Percentiles rank a stretch among this genome's conserved stretches.
Evolutionary conservation across 2,888 invertebrate genomes (phyloP).

Genomic region (Drosophila ezoana): DNA sequence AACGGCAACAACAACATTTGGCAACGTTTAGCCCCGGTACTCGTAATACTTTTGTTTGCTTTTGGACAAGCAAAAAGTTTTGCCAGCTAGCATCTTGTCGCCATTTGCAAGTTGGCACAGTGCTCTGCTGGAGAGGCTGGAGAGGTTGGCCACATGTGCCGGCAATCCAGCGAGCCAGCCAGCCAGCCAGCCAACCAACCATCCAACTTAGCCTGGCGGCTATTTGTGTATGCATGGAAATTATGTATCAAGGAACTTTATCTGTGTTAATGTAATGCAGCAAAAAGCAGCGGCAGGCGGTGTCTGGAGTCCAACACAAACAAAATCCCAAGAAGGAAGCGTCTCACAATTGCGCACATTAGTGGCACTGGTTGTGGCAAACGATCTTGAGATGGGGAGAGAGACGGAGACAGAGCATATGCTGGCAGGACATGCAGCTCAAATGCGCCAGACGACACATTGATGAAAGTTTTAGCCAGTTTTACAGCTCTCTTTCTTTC

Average conservation of each 20-base stretch:
- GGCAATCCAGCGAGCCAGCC: slow-evolving; percentile 20
- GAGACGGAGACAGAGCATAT: slow-evolving; percentile 11
- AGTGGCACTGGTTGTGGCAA: slow-evolving; percentile 54
- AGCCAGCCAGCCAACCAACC: slow-evolving; percentile 6
- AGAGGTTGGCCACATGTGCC: slow-evolving; percentile 57
- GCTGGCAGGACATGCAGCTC: slow-evolving; percentile 30
- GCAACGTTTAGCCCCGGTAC: slow-evolving; percentile 70
- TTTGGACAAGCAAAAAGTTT: slow-evolving; percentile 68
- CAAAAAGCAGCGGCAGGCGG: slow-evolving; percentile 57
- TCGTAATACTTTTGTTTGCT: slow-evolving; percentile 65
- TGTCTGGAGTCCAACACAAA: slow-evolving; percentile 58
- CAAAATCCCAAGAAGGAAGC: slow-evolving; percentile 47
- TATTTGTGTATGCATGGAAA: slow-evolving; percentile 72
- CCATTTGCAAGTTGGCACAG: slow-evolving; percentile 76
- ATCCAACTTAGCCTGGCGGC: slow-evolving; percentile 41
- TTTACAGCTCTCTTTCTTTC: slow-evolving; percentile 35
- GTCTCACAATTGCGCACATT: slow-evolving; percentile 73
- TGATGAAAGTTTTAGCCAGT: slow-evolving; percentile 65
- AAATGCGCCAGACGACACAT: slow-evolving; percentile 56
- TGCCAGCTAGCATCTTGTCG: slow-evolving; percentile 78
- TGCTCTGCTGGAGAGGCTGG: slow-evolving; percentile 15
- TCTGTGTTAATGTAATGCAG: slow-evolving; percentile 82
- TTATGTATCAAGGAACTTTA: slow-evolving; percentile 81
- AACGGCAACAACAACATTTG: slow-evolving; percentile 58
- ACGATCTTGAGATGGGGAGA: neutral